Evolutionary conservation across 2,797 vertebrate species (phyloP), one percentile per base, ranked within the genome.

Genomic region (Rhabdophis nuchalis): DNA sequence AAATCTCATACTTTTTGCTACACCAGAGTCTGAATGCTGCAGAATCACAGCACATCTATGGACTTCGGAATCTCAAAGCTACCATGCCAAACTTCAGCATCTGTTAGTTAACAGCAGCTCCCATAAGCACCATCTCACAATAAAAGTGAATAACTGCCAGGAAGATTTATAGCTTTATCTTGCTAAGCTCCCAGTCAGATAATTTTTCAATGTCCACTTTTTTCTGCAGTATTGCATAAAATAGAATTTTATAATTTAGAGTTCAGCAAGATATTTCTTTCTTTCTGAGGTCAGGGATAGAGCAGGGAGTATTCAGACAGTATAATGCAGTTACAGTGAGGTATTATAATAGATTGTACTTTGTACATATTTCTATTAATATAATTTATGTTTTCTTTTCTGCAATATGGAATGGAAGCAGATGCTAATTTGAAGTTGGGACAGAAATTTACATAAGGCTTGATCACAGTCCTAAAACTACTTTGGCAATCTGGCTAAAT

Each of bases 161-260:
- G 68, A 94, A 97, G 98, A 98, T 98, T 98, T 97, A 98, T 98
- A 95, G 94, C 9, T 92, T 95, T 86, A 82, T 93, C 60, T 94
- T 94, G 93, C 95, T 93, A 36, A 93, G 93, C 94, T 96, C 89
- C 92, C 90, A 94, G 93, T 91, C 93, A 96, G 94, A 96, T 95
- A 94, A 96, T 96, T 96, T 95, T 96, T 97, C 96, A 96, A 90
- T 93, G 96, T 96, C 96, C 93, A 95, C 93, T 96, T 93, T 96
- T 93, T 64, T 36, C 93, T 93, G 90, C 92, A 91, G 94, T 0
- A 52, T 77, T 91, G 89, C 1, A 3, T 94, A 92, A 96, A 96
- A 95, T 29, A 46, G 82, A 94, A 95, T 95, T 91, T 93, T 95
- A 95, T 94, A 96, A 96, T 93, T 93, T 92, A 91, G 93, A 61